These are phyloP conservation scores for Mesitornis unicolor DNA, from an alignment of 2,113 vertebrate species.

Conservation along the genomic window DNA sequence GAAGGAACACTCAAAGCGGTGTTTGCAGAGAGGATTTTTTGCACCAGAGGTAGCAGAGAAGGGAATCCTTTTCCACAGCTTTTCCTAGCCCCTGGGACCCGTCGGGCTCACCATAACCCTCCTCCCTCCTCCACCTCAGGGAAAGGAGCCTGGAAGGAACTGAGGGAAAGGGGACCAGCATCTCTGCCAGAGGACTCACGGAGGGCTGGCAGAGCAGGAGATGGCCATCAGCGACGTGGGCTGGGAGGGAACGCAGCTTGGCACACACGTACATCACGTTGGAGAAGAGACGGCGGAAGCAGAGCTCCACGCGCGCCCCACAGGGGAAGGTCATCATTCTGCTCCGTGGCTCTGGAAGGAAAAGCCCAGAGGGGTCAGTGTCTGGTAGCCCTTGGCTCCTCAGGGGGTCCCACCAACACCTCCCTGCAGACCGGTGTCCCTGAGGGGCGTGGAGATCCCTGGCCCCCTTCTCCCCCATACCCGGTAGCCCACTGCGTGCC, in stretches of 20 bases:
- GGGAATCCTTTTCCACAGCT: background rate
- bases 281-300: slow-evolving; percentile 80
- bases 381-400: background rate
- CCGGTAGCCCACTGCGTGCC: accelerated
- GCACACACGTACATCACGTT: slow-evolving; percentile 81
- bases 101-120: background rate
- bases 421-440: background rate
- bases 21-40: background rate
- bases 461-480: background rate
- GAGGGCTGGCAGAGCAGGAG: slow-evolving; percentile 68
- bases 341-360: slow-evolving; percentile 66
- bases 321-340: slow-evolving; percentile 73
- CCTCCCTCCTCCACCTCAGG: background rate
- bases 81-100: background rate
- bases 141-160: background rate
- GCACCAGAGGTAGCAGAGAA: background rate
- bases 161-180: background rate
- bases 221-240: slow-evolving; percentile 53
- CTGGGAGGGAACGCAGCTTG: slow-evolving; percentile 55
- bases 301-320: slow-evolving; percentile 72
- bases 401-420: background rate
- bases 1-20: background rate
- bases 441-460: background rate
- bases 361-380: background rate
- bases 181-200: slow-evolving; percentile 63